Base-by-base conservation (phyloP, 2,888 invertebrate genomes). In the Nineta flava region DNA sequence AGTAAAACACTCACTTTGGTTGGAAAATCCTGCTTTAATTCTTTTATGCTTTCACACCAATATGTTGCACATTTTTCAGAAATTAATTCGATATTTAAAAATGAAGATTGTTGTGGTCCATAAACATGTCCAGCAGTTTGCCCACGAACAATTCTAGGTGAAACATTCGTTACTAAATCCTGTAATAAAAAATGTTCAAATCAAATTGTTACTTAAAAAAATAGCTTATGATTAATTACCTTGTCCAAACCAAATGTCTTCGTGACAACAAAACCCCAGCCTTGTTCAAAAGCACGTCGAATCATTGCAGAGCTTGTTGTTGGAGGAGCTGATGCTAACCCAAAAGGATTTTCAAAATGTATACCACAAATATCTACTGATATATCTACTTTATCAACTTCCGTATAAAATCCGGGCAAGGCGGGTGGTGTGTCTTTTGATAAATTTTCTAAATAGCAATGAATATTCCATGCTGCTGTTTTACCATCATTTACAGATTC, bases 401-500 rank as follows among this genome's bases (percentile, higher is more conserved):
- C 81, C 3, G 90, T 88, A 65, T 86, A 83, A 71, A 99, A 97
- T 61, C 91, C 81, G 0, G 97, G 97, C 44, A 99, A 73, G 49
- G 79, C 72, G 0, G 93, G 83, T 13, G 75, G 73, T 0, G 74
- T 68, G 7, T 80, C 69, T 40, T 83, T 73, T 0, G 77, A 68
- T 2, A 78, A 61, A 4, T 77, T 87, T 76, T 96, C 92, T 55
- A 97, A 70, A 60, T 85, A 83, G 57, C 84, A 84, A 65, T 99
- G 97, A 60, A 99, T 94, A 58, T 76, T 77, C 95, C 94, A 96
- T 3, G 95, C 90, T 0, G 95, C 95, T 0, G 85, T 88, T 72
- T 99, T 99, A 32, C 99, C 99, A 67, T 99, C 99, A 62, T 99
- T 99, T 1, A 94, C 95, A 0, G 95, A 87, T 67, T 99, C 99